These are phyloP conservation scores for Opisthocomus hoazin DNA, from an alignment of 2,113 vertebrate genomes.

Conservation along the genomic window DNA sequence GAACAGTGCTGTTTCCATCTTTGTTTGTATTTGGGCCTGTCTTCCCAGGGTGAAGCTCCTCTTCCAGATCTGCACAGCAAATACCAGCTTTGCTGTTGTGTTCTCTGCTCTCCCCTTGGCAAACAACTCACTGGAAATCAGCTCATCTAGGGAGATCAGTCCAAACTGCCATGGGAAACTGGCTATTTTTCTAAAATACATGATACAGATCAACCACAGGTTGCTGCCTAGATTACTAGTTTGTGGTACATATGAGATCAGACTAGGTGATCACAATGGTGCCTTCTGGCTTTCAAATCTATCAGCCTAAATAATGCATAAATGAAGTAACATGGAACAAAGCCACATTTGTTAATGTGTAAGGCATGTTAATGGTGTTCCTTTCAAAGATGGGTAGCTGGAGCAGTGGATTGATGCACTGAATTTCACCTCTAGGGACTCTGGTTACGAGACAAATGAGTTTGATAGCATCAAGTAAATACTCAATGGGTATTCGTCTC, in stretches of 20 bases:
- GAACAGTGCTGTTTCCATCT: constrained; percentile 16
- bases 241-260: constrained; percentile 53
- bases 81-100: not conserved
- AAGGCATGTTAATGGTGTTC: constrained; percentile 57
- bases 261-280: constrained; percentile 51
- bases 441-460: constrained; percentile 49
- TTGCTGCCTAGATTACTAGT: constrained; percentile 43
- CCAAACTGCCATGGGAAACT: constrained; percentile 62
- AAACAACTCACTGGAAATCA: constrained; percentile 5
- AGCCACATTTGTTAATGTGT: constrained; percentile 50
- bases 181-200: constrained; percentile 43
- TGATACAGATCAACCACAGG: constrained; percentile 51
- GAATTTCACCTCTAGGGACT: constrained; percentile 63
- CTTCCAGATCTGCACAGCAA: constrained; percentile 33
- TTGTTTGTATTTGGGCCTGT: constrained; percentile 56
- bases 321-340: constrained; percentile 58
- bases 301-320: constrained; percentile 36
- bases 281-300: constrained; percentile 53
- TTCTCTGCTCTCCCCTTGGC: constrained; percentile 41
- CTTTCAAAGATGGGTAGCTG: constrained; percentile 15
- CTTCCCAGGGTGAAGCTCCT: constrained; percentile 49
- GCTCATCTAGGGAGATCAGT: constrained; percentile 21
- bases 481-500: constrained; percentile 25
- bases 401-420: constrained; percentile 42
- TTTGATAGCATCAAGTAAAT: constrained; percentile 57